Evolutionary conservation across 2,888 invertebrate genomes (phyloP).

Genomic region (Heliconius aoede): DNA sequence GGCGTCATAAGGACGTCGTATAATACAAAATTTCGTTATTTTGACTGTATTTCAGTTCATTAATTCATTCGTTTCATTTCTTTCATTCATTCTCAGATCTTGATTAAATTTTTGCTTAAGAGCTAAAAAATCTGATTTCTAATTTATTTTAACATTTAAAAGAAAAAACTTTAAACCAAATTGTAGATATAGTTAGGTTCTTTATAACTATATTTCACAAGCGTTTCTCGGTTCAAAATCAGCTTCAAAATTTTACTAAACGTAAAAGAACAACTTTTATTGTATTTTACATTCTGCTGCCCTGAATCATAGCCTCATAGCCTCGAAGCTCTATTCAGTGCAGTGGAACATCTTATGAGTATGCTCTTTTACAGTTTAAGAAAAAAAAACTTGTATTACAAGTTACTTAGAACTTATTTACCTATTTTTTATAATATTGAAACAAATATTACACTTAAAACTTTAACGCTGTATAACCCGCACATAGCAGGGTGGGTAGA

Average conservation of each 20-base stretch:
- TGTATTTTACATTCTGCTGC: slow-evolving; percentile 24
- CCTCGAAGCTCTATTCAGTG: slow-evolving; percentile 31
- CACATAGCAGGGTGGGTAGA: no score
- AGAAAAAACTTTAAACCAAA: not conserved
- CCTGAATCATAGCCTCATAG: slow-evolving; percentile 32
- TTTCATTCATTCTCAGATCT: no score
- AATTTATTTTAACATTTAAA: not conserved
- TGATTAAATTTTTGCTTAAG: no score
- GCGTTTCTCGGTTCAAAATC: slow-evolving; percentile 29
- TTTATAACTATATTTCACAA: slow-evolving; percentile 6
- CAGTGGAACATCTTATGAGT: slow-evolving; percentile 31
- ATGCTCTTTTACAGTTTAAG: not conserved
- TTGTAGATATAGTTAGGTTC: not conserved
- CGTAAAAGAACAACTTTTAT: slow-evolving; percentile 32
- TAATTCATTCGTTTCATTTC: no score
- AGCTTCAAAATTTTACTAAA: slow-evolving; percentile 34
- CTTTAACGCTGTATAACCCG: no score
- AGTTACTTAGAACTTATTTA: not conserved
- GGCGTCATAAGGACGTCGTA: not conserved
- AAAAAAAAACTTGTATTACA: slow-evolving; percentile 20
- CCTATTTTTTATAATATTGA: not conserved
- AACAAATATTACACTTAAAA: not conserved
- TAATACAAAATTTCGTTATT: not conserved
- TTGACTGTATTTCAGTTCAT: not conserved
- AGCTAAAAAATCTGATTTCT: no score